Evolutionary conservation across 2,797 vertebrate species (phyloP), one percentile per base, ranked within the genome.

Genomic region (Anisognathus igniventris): DNA sequence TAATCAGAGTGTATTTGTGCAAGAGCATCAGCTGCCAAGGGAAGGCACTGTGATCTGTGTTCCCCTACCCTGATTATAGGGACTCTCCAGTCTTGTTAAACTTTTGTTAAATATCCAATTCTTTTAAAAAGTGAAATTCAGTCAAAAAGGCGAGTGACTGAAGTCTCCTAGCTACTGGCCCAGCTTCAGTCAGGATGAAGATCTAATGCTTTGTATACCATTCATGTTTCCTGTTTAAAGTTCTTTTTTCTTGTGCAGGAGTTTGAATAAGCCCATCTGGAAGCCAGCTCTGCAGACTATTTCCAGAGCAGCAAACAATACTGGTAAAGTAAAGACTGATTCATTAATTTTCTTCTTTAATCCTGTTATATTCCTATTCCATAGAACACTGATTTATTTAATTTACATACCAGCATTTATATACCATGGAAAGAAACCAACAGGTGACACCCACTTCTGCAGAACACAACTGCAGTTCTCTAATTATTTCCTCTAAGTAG

Each of bases 381-480:
- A 62, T 25, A 73, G 76, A 88, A 90, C 1, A 6, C 24, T 39
- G 21, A 65, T 68, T 70, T 92, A 53, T 86, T 83, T 93, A 21
- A 62, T 47, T 78, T 65, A 83, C n/a, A 33, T 47, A n/a, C 42
- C 35, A 86, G 40, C 44, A 45, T 71, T 76, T 87, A 91, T 86
- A 66, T 81, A 92, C 79, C 47, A 51, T 45, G 23, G 51, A 62
- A 77, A 86, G 50, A 80, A 90, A 70, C 51, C 25, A 93, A 86
- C 58, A 68, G 65, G 76, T 91, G 86, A 86, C 79, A 72, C 53
- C 25, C 68, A 93, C 50, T 95, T 96, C 94, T 94, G 76, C 93
- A 94, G 82, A 94, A 95, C 39, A 60, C 16, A 4, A 44, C 40
- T 56, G 70, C 50, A 90, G 62, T 66, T 82, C 81, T 93, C 48